Percentiles rank a stretch among this genome's conserved stretches.
phyloP scores from a whole-genome alignment of 2,888 invertebrate genomes.

The Amblyteles armatorius region DNA sequence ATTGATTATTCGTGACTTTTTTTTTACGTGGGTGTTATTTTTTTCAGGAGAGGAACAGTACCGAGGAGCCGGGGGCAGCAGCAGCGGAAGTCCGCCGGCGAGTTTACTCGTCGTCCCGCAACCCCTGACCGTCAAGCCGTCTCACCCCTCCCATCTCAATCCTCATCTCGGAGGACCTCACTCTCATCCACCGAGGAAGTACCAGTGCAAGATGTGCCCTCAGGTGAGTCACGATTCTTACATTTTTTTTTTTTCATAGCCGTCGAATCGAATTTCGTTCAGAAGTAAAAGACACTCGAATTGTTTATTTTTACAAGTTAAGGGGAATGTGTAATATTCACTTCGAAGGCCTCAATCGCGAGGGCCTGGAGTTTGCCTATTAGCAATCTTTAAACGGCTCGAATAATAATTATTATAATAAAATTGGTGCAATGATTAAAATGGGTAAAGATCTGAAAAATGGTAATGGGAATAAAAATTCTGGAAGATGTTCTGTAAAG shows the following conservation, averaged over 20 bases:
- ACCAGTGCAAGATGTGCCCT: constrained; percentile 98
- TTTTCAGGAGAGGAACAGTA: constrained; percentile 83
- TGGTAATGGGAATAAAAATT: too few relatives aligned
- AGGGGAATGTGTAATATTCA: neutral
- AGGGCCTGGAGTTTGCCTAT: constrained; percentile 1
- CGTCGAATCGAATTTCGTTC: neutral
- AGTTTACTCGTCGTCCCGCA: constrained; percentile 95
- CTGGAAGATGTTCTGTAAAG: too few relatives aligned
- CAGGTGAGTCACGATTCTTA: constrained; percentile 90
- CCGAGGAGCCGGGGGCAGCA: constrained; percentile 85
- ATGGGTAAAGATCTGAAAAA: too few relatives aligned
- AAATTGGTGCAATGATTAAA: too few relatives aligned
- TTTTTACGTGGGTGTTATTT: neutral
- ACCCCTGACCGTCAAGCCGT: constrained; percentile 86
- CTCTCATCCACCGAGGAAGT: constrained; percentile 89
- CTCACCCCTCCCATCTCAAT: constrained; percentile 83
- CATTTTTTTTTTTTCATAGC: neutral
- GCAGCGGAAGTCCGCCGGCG: constrained; percentile 86
- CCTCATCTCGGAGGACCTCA: constrained; percentile 84
- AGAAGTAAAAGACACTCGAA: neutral
- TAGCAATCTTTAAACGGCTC: constrained; percentile 8
- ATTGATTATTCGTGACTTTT: neutral
- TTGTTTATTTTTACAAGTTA: neutral
- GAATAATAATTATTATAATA: neutral
- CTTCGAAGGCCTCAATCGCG: neutral